Percentiles rank a stretch among this genome's conserved stretches.
Evolutionary conservation across 2,113 vertebrate species (phyloP).

Genomic region (Phalacrocorax carbo): DNA sequence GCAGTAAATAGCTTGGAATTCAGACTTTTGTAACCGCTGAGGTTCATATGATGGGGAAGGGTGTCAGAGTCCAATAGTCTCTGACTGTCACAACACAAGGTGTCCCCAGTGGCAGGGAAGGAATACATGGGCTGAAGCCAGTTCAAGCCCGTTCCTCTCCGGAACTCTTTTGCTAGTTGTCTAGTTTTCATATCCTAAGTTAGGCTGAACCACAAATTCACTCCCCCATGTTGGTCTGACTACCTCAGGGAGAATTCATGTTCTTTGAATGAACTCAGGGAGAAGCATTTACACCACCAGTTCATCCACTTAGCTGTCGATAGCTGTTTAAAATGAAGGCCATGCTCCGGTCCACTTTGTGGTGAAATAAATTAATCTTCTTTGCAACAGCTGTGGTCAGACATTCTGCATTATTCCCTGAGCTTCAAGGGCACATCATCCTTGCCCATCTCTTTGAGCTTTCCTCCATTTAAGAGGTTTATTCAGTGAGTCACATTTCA

Average conservation of each 20-base stretch:
- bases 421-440: neutral
- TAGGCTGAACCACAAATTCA: neutral
- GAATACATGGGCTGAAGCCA: neutral
- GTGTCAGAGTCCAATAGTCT: neutral
- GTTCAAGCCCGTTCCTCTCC: rapidly evolving
- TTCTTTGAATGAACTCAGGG: neutral
- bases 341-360: neutral
- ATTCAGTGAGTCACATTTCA: neutral
- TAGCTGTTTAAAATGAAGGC: neutral
- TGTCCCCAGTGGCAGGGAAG: neutral
- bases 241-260: neutral
- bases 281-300: neutral
- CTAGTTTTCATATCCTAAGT: neutral
- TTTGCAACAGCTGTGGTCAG: neutral
- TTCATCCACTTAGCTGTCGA: neutral
- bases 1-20: neutral
- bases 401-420: neutral
- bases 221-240: neutral
- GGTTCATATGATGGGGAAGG: neutral
- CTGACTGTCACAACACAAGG: neutral
- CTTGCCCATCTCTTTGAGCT: neutral
- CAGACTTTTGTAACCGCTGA: neutral
- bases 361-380: neutral
- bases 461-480: neutral
- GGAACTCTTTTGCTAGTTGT: neutral